Evolutionary conservation across 2,797 vertebrate species (phyloP).

Genomic region (Luscinia megarhynchos): DNA sequence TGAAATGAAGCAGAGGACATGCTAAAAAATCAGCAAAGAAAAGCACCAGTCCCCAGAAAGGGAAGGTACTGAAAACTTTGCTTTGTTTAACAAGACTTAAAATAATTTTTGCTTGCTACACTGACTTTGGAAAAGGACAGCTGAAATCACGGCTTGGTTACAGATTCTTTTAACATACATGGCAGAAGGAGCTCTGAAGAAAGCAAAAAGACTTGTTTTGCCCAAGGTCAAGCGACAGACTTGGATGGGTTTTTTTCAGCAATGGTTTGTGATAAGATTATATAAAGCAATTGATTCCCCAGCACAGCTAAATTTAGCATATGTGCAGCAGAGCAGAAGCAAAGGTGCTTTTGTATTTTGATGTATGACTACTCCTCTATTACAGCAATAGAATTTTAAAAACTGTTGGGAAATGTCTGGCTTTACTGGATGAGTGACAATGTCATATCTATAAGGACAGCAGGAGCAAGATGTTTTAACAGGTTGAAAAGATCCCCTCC

Average conservation of each 20-base stretch:
- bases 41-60: background rate
- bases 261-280: background rate
- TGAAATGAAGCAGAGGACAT: background rate
- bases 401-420: background rate
- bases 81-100: background rate
- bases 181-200: background rate
- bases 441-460: background rate
- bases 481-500: background rate
- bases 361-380: background rate
- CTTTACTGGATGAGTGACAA: background rate
- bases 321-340: slow-evolving; percentile 18
- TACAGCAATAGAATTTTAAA: background rate
- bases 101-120: background rate
- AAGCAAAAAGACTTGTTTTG: background rate
- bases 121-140: background rate
- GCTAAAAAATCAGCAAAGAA: background rate
- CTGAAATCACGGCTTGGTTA: background rate
- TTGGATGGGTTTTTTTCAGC: background rate
- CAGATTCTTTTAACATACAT: background rate
- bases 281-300: background rate
- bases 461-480: background rate
- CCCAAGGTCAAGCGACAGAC: background rate
- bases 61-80: background rate
- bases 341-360: slow-evolving; percentile 22
- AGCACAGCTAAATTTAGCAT: slow-evolving; percentile 4